Conservation (phyloP, 2,888 invertebrate genomes). For the Penaeus monodon region DNA sequence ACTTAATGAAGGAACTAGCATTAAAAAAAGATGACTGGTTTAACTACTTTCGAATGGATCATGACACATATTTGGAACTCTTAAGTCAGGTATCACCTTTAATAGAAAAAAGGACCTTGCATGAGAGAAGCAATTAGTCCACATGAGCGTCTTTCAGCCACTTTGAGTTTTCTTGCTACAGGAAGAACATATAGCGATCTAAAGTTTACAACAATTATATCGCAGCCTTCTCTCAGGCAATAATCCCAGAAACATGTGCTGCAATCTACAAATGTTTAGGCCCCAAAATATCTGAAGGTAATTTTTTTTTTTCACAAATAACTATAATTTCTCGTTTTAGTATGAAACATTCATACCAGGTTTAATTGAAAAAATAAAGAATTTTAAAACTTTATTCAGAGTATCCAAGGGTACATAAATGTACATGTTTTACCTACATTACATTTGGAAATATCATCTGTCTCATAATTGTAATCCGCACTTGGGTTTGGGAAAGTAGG, state of each 20-base stretch:
- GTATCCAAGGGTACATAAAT: background rate
- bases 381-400: conserved; percentile 3
- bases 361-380: conserved; percentile 5
- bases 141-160: conserved; percentile 13
- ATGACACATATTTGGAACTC: no score
- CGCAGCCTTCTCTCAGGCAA: no score
- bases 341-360: conserved; percentile 16
- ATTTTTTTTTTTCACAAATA: conserved; percentile 1
- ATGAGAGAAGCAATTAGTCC: conserved; percentile 16
- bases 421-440: background rate
- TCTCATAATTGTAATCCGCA: conserved; percentile 8
- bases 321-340: no score
- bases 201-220: background rate
- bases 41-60: no score
- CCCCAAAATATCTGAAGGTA: no score
- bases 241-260: no score
- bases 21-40: no score
- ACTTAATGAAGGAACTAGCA: conserved; percentile 3
- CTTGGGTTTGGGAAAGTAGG: no score
- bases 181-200: conserved; percentile 12
- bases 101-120: conserved; percentile 6
- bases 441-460: background rate
- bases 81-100: no score
- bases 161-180: conserved; percentile 14
- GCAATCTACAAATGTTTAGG: no score